phyloP scores from a whole-genome alignment of 2,888 invertebrate species.

The Yponomeuta cagnagella region DNA sequence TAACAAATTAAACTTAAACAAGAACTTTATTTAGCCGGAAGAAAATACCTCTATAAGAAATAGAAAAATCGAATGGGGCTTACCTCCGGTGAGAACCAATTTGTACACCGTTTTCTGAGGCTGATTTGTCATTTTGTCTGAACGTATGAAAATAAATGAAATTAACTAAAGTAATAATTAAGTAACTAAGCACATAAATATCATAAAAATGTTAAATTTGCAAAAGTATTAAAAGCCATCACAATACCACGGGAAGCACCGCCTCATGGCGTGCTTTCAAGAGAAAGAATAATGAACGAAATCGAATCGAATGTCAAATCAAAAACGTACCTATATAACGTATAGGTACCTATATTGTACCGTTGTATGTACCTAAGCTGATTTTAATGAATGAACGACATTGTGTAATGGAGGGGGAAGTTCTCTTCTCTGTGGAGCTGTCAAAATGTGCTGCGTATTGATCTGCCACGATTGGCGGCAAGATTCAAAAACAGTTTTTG shows the following conservation, averaged over 20 bases:
- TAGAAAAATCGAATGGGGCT: constrained; percentile 37
- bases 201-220: constrained; percentile 72
- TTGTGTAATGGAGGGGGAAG: background rate
- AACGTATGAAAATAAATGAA: constrained; percentile 48
- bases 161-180: constrained; percentile 56
- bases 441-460: background rate
- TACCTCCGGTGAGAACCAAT: constrained; percentile 93
- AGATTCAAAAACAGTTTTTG: background rate
- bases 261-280: constrained; percentile 67
- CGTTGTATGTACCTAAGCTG: too few relatives aligned
- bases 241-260: constrained; percentile 60
- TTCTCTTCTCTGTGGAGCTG: background rate
- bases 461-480: background rate
- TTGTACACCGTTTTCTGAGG: constrained; percentile 84
- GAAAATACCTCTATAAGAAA: background rate
- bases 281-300: constrained; percentile 37
- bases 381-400: background rate
- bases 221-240: constrained; percentile 67
- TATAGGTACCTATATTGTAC: too few relatives aligned
- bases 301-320: constrained; percentile 25
- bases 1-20: background rate
- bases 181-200: constrained; percentile 54
- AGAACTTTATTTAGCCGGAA: background rate
- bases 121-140: constrained; percentile 66
- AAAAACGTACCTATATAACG: background rate